Conservation (phyloP, 2,888 invertebrate genomes). For the Ennomos quercinarius region DNA sequence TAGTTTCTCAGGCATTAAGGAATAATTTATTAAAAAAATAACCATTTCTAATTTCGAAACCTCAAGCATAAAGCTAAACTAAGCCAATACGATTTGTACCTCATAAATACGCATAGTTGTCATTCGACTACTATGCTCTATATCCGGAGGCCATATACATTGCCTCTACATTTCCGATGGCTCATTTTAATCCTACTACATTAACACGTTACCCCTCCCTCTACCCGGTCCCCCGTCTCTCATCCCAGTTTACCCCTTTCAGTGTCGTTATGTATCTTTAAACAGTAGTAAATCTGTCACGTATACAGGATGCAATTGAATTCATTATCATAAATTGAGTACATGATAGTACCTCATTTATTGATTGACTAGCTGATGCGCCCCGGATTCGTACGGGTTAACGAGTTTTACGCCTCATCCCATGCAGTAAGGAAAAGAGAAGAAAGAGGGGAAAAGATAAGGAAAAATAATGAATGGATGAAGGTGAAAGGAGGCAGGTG, state of each 20-base stretch:
- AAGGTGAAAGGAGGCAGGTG: too few relatives aligned
- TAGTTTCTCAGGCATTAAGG: too few relatives aligned
- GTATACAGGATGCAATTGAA: too few relatives aligned
- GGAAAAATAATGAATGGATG: too few relatives aligned
- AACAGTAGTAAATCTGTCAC: constrained; percentile 8
- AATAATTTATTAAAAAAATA: too few relatives aligned
- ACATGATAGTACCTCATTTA: too few relatives aligned
- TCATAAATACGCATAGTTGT: constrained; percentile 23
- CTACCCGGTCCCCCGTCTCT: constrained; percentile 15
- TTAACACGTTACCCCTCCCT: constrained; percentile 35
- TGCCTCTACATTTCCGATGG: constrained; percentile 35
- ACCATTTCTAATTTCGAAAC: not conserved
- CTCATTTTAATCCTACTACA: constrained; percentile 43
- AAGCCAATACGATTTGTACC: constrained; percentile 6
- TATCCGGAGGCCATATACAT: constrained; percentile 24
- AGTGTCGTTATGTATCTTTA: constrained; percentile 2
- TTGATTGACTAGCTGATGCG: too few relatives aligned
- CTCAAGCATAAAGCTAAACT: constrained; percentile 3
- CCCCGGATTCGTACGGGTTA: too few relatives aligned
- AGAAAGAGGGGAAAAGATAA: too few relatives aligned
- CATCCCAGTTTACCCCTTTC: constrained; percentile 7
- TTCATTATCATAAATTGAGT: too few relatives aligned
- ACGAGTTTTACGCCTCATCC: too few relatives aligned
- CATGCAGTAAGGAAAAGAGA: too few relatives aligned
- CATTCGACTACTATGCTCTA: constrained; percentile 10